Conservation (phyloP, 2,797 vertebrate species). For the Malacoraja senta region DNA sequence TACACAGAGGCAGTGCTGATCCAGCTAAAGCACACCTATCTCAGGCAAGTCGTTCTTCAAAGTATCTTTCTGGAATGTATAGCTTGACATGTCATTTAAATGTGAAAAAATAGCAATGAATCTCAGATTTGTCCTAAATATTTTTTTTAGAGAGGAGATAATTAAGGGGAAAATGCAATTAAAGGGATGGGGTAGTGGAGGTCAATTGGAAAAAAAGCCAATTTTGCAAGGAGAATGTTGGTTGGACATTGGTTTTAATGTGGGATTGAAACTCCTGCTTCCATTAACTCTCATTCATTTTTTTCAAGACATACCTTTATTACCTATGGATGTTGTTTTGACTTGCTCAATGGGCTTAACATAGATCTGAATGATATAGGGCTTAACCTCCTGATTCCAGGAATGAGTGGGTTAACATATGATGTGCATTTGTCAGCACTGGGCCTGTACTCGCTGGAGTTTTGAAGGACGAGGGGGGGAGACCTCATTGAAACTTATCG, state of each 20-base stretch:
- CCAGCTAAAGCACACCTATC: not conserved
- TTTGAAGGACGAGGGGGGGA: too few relatives aligned
- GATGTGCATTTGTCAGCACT: too few relatives aligned
- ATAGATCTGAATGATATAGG: not conserved
- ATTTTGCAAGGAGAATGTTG: not conserved
- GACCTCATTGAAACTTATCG: too few relatives aligned
- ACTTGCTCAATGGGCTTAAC: not conserved
- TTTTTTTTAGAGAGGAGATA: not conserved
- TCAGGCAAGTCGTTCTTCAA: not conserved
- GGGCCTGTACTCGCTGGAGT: too few relatives aligned
- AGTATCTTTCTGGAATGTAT: not conserved
- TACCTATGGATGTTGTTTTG: not conserved
- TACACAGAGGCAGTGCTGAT: not conserved
- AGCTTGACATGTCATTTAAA: not conserved
- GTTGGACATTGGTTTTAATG: not conserved
- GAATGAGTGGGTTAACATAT: too few relatives aligned
- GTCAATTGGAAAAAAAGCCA: too few relatives aligned
- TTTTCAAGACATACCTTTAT: too few relatives aligned
- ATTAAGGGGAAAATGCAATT: not conserved
- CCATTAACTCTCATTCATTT: not conserved
- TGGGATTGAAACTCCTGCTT: not conserved
- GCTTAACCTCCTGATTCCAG: too few relatives aligned
- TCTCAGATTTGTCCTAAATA: not conserved
- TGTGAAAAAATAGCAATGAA: not conserved
- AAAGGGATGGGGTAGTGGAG: not conserved